Evolutionary conservation across 2,888 invertebrate species (phyloP), one percentile per base, ranked within the genome.

Genomic region (Scaptomyza flava): DNA sequence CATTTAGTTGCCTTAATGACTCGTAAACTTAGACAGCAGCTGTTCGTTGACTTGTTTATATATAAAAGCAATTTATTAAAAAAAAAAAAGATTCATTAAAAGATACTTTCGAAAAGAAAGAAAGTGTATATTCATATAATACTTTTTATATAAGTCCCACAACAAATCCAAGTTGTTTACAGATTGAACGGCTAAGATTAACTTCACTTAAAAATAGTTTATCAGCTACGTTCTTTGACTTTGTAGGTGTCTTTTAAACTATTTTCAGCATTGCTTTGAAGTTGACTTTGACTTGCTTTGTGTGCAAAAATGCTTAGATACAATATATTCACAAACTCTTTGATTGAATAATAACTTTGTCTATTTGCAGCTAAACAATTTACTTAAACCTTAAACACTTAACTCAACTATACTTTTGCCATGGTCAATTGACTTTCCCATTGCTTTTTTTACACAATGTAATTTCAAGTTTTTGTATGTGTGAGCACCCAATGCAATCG

Each of bases 401-500:
- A 2, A 3, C 23, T 23, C 2, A 17, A 17, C 17, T 17, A 17
- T 17, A 17, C 12, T 8, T 17, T 20, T 20, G 20, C 12, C 27
- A 6, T 31, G 9, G 5, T 12, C 12, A 17, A 8, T 48, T 11
- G 8, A 14, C 8, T 41, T 6, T 7, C 8, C 27, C 51, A 52
- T 52, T 62, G 62, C 54, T 58, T 41, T 31, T 68, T 46, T 31
- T 11, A 33, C 31, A 66, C 50, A n/a, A 62, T 54, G 41, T 51
- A 68, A 45, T 62, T 69, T 41, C 41, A 70, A 36, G 42, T 66
- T 57, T 48, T 61, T 41, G 65, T 72, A 56, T 78, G 54, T 54
- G 8, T 9, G 17, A 6, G 52, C 68, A 56, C 56, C 58, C 4
- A 62, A 80, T 69, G 66, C 54, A 60, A 77, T 73, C 68, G 68